Conservation (phyloP, 2,113 vertebrate genomes). For the Procavia capensis region DNA sequence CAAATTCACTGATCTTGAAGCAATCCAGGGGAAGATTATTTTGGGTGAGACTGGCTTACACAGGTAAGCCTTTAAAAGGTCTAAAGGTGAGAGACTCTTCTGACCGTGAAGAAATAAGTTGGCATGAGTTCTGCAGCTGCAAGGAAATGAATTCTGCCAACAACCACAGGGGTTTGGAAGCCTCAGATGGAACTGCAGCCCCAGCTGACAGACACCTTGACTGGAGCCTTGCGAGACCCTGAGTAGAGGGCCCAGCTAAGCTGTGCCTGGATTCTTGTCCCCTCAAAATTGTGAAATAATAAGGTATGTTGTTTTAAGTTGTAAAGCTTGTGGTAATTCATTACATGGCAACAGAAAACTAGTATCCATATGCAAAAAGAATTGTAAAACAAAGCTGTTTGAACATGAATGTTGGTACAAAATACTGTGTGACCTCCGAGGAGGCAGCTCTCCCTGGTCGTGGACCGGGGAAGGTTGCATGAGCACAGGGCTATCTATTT, state of each 20-base stretch:
- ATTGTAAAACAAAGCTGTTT: neutral
- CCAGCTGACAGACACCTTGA: slow-evolving; percentile 56
- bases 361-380: neutral
- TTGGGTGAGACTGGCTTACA: neutral
- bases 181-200: slow-evolving; percentile 62
- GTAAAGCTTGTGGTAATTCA: neutral
- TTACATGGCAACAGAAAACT: slow-evolving; percentile 8
- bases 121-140: slow-evolving; percentile 53
- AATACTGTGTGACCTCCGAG: neutral
- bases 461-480: neutral
- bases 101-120: slow-evolving; percentile 55
- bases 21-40: neutral
- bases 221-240: slow-evolving; percentile 44
- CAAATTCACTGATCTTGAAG: neutral
- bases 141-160: slow-evolving; percentile 63
- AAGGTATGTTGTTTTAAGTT: slow-evolving; percentile 42
- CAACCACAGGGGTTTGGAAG: slow-evolving; percentile 62
- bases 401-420: neutral
- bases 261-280: slow-evolving; percentile 5
- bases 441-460: neutral
- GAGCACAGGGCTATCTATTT: neutral
- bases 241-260: neutral
- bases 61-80: neutral
- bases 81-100: neutral
- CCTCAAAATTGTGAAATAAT: slow-evolving; percentile 60